These are phyloP conservation scores for Hormaphis cornu DNA, from an alignment of 1,140 invertebrate species.

Conservation along the genomic window DNA sequence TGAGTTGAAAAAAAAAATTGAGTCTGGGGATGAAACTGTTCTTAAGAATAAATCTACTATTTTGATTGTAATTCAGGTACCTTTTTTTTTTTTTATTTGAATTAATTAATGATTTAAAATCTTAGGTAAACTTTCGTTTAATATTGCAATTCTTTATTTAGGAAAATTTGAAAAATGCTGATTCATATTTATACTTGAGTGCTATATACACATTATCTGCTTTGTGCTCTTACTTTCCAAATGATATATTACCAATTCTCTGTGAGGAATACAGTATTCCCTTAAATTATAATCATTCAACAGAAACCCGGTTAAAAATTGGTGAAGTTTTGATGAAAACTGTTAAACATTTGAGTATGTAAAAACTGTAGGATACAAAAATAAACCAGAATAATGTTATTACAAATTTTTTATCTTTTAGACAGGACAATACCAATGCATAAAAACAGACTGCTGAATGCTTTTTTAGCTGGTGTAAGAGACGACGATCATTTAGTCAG, in stretches of 20 bases:
- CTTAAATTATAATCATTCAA: conserved; percentile 34
- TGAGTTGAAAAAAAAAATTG: conserved; percentile 59
- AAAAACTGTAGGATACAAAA: neutral
- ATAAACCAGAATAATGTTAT: neutral
- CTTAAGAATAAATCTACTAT: conserved; percentile 53
- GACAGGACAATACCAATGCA: conserved; percentile 64
- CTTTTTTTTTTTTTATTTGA: no score
- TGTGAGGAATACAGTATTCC: conserved; percentile 48
- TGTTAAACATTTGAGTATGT: conserved; percentile 58
- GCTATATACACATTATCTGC: conserved; percentile 65
- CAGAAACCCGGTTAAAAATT: conserved; percentile 62
- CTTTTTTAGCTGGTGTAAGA: conserved; percentile 57
- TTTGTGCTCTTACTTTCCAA: conserved; percentile 54
- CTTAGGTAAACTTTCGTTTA: neutral
- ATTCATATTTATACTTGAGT: conserved; percentile 74
- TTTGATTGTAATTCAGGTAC: conserved; percentile 38
- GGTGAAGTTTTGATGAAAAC: conserved; percentile 73
- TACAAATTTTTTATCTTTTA: conserved; percentile 41
- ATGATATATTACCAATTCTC: conserved; percentile 57
- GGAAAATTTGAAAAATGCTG: conserved; percentile 64
- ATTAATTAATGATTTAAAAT: neutral
- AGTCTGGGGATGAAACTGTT: conserved; percentile 53
- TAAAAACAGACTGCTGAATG: conserved; percentile 60
- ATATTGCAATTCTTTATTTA: conserved; percentile 40
- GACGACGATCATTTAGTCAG: conserved; percentile 65